Evolutionary conservation across 2,113 vertebrate species (phyloP), one percentile per base, ranked within the genome.

Genomic region (Phaetusa simplex): DNA sequence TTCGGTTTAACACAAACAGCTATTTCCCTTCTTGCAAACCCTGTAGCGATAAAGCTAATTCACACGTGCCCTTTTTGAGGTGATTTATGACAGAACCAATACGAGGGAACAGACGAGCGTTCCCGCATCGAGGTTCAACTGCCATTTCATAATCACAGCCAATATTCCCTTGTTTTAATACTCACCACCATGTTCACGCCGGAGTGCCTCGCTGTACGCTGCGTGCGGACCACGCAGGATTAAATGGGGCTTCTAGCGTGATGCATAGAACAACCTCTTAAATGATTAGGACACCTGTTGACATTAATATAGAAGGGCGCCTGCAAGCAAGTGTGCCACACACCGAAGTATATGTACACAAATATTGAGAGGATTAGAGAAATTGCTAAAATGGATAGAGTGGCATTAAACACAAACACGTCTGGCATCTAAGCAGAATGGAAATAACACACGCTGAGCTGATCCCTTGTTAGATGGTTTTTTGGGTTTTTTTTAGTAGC

Each of bases 271-370:
- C 85, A 93, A 47, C 47, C 50, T 71, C 49, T 80, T 82, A 34
- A 76, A 45, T 27, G 94, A 49, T 66, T 22, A 72, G 93, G 96
- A 94, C 96, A 88, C 96, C 96, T 97, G 91, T 90, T 97, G 96
- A 90, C 94, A 90, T 72, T 74, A 95, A 95, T 86, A 55, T 67
- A 77, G 77, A 78, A 71, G 82, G 26, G 3, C 10, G 62, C 72
- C 69, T 53, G 84, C 36, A 92, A 82, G 80, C 55, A 65, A 50
- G 83, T 30, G 58, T 61, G 64, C 83, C 70, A 29, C 83, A 78
- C 82, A 21, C 84, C 30, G 93, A 52, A 93, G 55, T 82, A 83
- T 84, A 9, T 78, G 82, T 52, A 32, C 93, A 86, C 71, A 55
- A 22, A 69, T 43, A 15, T 15, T 34, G 70, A 90, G 70, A 80